Evolutionary conservation across 2,113 vertebrate genomes (phyloP), one percentile per base, ranked within the genome.

Genomic region (Hippotragus niger): DNA sequence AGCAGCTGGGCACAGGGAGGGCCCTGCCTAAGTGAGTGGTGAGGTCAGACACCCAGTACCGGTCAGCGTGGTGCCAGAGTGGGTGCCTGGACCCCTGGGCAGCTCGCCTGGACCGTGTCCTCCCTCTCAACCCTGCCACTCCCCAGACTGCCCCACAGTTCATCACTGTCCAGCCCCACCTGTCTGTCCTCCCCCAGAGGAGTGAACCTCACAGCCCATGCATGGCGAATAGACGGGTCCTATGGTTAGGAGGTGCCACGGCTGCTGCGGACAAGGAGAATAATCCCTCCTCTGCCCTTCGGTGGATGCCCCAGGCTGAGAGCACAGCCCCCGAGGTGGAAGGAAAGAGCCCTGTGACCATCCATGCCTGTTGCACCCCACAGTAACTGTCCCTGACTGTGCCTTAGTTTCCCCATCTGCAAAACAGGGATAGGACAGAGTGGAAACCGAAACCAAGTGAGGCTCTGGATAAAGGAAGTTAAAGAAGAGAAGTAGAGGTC

Each of bases 331-430:
- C 13, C 13, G 23, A 58, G 62, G 19, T 16, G 40, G 15, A 25
- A n/a, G 23, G 64, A 33, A 50, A 76, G 74, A 82, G 31, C 45
- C 67, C 80, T 16, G 33, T 15, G 45, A 12, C 25, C 52, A 29
- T 8, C 58, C n/a, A 5, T 15, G 15, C 78, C 62, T 47, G 81
- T 80, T 33, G 83, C 83, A 7, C 23, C 21, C 15, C 13, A 17
- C 27, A 25, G 36, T 43, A 10, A 47, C 17, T 4, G 31, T 60
- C 31, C 58, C 43, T 19, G 33, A 27, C 7, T 36, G 87, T 6
- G 8, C 60, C 88, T 96, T 47, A 33, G 53, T 95, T 82, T 95
- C 45, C 43, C 50, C 23, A 50, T 36, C 92, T 81, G 76, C 64
- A 87, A 78, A 86, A 83, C 16, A 43, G 86, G 62, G 27, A 11